A percentile compares a stretch with the other conserved stretches of the same genome.
phyloP scores from a whole-genome alignment of 2,888 invertebrate genomes.

The Acleris laterana region DNA sequence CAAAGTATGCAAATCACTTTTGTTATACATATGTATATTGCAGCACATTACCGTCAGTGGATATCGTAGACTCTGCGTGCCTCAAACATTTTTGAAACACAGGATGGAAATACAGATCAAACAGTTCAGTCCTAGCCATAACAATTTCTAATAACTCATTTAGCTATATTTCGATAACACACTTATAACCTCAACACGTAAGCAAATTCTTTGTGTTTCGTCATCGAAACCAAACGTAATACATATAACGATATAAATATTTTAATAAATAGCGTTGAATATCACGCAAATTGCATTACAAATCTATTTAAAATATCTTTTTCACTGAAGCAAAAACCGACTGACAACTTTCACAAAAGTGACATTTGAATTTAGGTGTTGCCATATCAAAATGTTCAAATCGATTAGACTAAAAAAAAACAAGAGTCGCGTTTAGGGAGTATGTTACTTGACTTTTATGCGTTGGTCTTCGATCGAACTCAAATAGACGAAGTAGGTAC shows the following conservation, averaged over 20 bases:
- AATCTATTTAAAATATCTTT: constrained; percentile 46
- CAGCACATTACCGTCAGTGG: constrained; percentile 66
- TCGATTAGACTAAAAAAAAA: constrained; percentile 20
- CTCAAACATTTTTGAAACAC: constrained; percentile 82
- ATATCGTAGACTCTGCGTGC: constrained; percentile 73
- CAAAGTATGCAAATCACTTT: constrained; percentile 25
- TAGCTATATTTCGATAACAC: constrained; percentile 62
- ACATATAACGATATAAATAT: constrained; percentile 18
- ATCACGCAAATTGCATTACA: constrained; percentile 37
- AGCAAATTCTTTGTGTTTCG: constrained; percentile 56
- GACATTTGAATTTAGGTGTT: constrained; percentile 55
- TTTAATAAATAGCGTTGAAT: constrained; percentile 20
- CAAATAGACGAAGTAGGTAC: no score
- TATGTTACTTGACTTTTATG: not conserved
- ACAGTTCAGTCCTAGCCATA: constrained; percentile 81
- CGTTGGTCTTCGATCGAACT: no score
- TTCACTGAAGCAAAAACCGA: constrained; percentile 56
- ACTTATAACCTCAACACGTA: constrained; percentile 71
- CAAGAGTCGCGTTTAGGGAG: constrained; percentile 3
- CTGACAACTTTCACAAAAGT: constrained; percentile 71
- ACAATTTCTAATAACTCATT: constrained; percentile 59
- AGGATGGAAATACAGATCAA: constrained; percentile 82
- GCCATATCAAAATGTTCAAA: constrained; percentile 43
- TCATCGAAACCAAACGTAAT: constrained; percentile 36
- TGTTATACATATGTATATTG: constrained; percentile 8